Evolutionary conservation across 2,888 invertebrate genomes (phyloP), one percentile per base, ranked within the genome.

Genomic region (Ophion ventricosus): DNA sequence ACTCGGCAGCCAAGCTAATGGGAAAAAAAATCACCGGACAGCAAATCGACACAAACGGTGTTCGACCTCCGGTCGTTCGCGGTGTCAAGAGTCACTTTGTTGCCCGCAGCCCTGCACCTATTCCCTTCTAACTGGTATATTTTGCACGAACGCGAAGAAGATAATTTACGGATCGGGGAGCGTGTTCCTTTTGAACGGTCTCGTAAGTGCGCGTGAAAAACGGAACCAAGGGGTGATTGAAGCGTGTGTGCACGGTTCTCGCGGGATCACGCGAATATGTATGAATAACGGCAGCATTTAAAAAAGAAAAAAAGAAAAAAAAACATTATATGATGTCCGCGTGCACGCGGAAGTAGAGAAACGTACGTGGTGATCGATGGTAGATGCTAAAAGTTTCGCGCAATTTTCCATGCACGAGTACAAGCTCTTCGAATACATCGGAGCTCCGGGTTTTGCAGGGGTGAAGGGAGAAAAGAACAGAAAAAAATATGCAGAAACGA

Each of bases 361-460:
- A 57, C 8, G 25, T 26, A 54, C 25, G 23, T 25, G 43, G 57
- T 64, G 76, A 80, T 77, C 77, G 76, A 74, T 74, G 64, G 56
- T 54, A 49, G 29, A 69, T 35, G 57, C 67, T 61, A 69, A 77
- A 80, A 77, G 77, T 35, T 73, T 57, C 35, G n/a, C 25, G 78
- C n/a, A 17, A 63, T 72, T 25, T 43, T 70, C 63, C n/a, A 26
- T 57, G 63, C 70, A 43, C 54, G 61, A 20, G 40, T 81, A 81
- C 40, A 43, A 63, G 56, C 49, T 49, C 49, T 40, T 70, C 20
- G 69, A 20, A 25, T 63, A 76, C 20, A 11, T 64, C 35, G 69
- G 67, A 59, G 67, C 67, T 43, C 67, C 54, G 20, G 69, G 49
- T 17, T 49, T 49, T 17, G 3, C 3, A 14, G 49, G 49, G 49